Conservation (phyloP, 2,113 vertebrate genomes). For the Nestor notabilis region DNA sequence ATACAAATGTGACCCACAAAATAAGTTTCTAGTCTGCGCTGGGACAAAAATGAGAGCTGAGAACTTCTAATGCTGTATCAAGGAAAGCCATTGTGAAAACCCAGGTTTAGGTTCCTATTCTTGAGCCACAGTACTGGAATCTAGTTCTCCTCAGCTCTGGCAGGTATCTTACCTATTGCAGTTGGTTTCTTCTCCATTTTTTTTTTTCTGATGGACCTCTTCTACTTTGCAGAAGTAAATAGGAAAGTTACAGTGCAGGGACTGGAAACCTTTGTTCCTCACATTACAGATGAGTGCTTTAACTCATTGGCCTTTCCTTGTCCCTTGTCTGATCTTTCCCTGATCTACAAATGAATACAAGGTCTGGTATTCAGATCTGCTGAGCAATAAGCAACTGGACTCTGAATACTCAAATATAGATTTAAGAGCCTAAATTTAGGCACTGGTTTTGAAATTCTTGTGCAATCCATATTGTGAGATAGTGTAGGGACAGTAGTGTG, state of each 20-base stretch:
- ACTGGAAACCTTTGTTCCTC: background rate
- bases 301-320: background rate
- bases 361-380: background rate
- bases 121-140: background rate
- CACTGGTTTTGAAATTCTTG: slow-evolving; percentile 28
- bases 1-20: background rate
- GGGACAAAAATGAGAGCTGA: background rate
- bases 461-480: background rate
- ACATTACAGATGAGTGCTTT: background rate
- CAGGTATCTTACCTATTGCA: background rate
- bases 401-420: background rate
- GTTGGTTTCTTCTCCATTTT: background rate
- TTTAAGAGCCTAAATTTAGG: background rate
- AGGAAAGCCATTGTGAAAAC: background rate
- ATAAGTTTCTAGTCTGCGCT: background rate
- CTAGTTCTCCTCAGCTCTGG: background rate
- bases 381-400: background rate
- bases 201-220: background rate
- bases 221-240: background rate
- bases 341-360: background rate
- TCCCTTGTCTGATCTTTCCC: background rate
- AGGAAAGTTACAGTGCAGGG: background rate
- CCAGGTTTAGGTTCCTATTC: background rate
- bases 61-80: background rate
- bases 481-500: background rate